A percentile compares a stretch with the other conserved stretches of the same genome.
Evolutionary conservation across 2,113 vertebrate species (phyloP).

Genomic region (Suricata suricatta): DNA sequence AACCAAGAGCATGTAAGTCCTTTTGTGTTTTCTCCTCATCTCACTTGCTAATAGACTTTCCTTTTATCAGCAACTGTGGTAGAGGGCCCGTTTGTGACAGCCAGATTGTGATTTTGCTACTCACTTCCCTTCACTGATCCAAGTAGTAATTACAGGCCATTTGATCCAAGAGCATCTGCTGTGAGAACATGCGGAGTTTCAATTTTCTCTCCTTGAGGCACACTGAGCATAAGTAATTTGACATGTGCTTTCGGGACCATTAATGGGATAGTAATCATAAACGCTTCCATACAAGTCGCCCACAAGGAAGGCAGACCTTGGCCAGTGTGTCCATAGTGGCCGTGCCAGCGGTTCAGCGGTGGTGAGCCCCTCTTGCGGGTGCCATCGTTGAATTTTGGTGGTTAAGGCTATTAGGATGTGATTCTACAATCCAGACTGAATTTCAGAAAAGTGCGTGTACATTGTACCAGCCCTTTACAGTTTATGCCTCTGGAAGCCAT

Average conservation of each 20-base stretch:
- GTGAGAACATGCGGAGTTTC: not conserved
- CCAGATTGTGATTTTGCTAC: constrained; percentile 51
- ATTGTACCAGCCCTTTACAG: not conserved
- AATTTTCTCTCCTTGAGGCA: not conserved
- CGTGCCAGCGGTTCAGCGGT: accelerated
- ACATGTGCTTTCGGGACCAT: constrained; percentile 17
- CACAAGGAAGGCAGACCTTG: not conserved
- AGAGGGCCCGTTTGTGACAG: constrained; percentile 43
- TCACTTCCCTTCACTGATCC: constrained; percentile 28
- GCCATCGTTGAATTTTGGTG: accelerated
- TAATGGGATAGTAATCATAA: not conserved
- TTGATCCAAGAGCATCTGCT: constrained; percentile 62
- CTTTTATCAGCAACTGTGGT: constrained; percentile 14
- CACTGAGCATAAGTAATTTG: not conserved
- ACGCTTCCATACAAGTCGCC: not conserved
- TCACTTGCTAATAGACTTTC: constrained; percentile 44
- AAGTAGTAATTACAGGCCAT: constrained; percentile 56
- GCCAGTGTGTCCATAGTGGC: accelerated
- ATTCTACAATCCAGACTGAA: not conserved
- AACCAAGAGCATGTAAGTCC: not conserved
- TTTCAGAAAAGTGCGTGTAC: not conserved
- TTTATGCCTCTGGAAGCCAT: not conserved
- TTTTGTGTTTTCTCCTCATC: constrained; percentile 8
- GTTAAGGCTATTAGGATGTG: accelerated
- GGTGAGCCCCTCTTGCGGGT: accelerated